Percentiles rank a stretch among this genome's conserved stretches.
Conservation (phyloP, 2,113 vertebrate genomes). For the Pachyramphus minor region DNA sequence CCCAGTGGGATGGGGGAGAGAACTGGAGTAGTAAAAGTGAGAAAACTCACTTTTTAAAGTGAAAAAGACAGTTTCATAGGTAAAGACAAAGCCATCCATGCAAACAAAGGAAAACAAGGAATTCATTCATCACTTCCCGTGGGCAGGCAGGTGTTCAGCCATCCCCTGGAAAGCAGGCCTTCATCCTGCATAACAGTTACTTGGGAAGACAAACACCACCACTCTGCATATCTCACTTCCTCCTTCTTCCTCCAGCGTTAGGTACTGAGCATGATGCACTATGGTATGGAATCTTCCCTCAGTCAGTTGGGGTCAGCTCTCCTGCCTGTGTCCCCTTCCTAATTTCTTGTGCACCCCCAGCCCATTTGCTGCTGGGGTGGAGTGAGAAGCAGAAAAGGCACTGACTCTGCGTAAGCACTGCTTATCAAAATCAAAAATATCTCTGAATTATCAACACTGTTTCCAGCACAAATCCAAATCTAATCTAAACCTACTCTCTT, state of each 20-base stretch:
- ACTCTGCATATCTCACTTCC: not conserved
- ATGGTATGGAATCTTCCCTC: not conserved
- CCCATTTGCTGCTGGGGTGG: not conserved
- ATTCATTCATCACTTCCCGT: not conserved
- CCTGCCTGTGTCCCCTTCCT: not conserved
- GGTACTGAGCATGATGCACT: not conserved
- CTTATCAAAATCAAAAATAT: not conserved
- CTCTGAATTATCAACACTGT: not conserved
- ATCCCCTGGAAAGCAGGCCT: not conserved
- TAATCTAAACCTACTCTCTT: too few species aligned
- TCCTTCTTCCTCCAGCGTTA: not conserved
- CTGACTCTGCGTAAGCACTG: not conserved
- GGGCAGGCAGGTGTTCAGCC: not conserved
- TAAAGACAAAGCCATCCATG: not conserved
- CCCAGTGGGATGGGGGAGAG: not conserved
- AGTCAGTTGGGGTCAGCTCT: not conserved
- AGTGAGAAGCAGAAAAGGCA: not conserved
- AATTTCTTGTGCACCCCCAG: not conserved
- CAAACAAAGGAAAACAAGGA: not conserved
- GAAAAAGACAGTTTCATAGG: not conserved
- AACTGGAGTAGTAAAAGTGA: not conserved
- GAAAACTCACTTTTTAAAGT: not conserved
- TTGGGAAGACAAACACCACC: not conserved
- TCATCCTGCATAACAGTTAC: not conserved
- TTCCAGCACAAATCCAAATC: not conserved